phyloP scores from a whole-genome alignment of 2,797 vertebrate species.

The Lithobates pipiens region DNA sequence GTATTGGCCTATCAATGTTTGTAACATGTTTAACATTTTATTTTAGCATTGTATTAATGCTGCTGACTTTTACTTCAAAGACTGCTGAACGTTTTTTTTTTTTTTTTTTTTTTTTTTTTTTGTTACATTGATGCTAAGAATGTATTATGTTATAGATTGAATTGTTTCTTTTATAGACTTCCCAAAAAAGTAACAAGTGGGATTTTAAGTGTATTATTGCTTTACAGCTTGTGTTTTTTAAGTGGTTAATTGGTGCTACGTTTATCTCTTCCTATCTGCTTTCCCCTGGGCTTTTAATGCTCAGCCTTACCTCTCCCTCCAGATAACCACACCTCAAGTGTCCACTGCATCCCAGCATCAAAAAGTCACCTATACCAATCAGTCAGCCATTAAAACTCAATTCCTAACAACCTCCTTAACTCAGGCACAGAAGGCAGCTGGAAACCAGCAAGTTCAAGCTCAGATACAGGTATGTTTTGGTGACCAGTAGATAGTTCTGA shows the following conservation, averaged over 20 bases:
- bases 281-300: slow-evolving; percentile 47
- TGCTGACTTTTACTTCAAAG: too few relatives aligned
- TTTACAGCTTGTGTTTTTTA: background rate
- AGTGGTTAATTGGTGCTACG: background rate
- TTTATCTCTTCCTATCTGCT: slow-evolving; percentile 54
- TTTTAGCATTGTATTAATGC: too few relatives aligned
- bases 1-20: background rate
- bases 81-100: too few relatives aligned
- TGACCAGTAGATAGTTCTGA: too few relatives aligned
- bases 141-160: too few relatives aligned
- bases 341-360: slow-evolving; percentile 80
- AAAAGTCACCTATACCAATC: slow-evolving; percentile 82
- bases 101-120: too few relatives aligned
- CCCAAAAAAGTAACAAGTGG: background rate
- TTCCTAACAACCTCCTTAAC: slow-evolving; percentile 82
- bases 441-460: slow-evolving; percentile 74
- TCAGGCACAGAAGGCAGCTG: slow-evolving; percentile 81
- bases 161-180: background rate
- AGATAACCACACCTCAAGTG: slow-evolving; percentile 84
- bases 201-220: background rate
- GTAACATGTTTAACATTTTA: too few relatives aligned
- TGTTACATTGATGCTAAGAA: too few relatives aligned
- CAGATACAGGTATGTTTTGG: slow-evolving; percentile 70
- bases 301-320: slow-evolving; percentile 19
- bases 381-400: slow-evolving; percentile 85